A percentile compares a stretch with the other conserved stretches of the same genome.
phyloP scores from a whole-genome alignment of 2,888 invertebrate species.

The Colletes collaris region DNA sequence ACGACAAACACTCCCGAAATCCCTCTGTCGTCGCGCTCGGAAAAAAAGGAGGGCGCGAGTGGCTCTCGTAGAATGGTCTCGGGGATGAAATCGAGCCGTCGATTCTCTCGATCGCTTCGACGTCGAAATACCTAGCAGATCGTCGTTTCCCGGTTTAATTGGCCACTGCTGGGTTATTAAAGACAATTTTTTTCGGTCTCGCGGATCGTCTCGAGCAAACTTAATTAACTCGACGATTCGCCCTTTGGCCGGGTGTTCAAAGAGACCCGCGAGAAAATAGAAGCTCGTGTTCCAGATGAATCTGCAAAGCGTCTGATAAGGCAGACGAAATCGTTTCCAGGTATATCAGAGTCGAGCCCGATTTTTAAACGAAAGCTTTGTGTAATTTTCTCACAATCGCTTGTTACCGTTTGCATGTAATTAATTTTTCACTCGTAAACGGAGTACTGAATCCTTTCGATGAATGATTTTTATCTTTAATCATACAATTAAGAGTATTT shows the following conservation, averaged over 20 bases:
- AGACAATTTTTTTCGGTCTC: constrained; percentile 47
- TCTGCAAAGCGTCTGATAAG: not conserved
- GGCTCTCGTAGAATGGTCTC: not conserved
- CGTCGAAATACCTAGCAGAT: not conserved
- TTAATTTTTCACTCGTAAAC: no score
- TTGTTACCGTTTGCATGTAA: no score
- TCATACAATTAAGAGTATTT: no score
- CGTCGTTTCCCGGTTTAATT: constrained; percentile 31
- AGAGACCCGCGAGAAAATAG: not conserved
- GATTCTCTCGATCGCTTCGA: not conserved
- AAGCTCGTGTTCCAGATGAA: not conserved
- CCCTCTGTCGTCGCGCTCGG: not conserved
- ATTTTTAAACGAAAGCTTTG: no score
- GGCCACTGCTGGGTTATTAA: constrained; percentile 50
- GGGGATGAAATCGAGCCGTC: not conserved
- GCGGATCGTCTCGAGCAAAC: constrained; percentile 31
- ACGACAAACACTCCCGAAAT: constrained; percentile 8
- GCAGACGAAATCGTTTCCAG: no score
- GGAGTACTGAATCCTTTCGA: no score
- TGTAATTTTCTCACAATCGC: no score
- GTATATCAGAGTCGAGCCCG: no score
- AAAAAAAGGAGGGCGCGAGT: no score
- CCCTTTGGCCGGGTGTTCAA: constrained; percentile 10
- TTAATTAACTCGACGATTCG: constrained; percentile 55
- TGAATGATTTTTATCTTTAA: no score